phyloP scores from a whole-genome alignment of 2,797 vertebrate genomes.

The Coilia nasus region DNA sequence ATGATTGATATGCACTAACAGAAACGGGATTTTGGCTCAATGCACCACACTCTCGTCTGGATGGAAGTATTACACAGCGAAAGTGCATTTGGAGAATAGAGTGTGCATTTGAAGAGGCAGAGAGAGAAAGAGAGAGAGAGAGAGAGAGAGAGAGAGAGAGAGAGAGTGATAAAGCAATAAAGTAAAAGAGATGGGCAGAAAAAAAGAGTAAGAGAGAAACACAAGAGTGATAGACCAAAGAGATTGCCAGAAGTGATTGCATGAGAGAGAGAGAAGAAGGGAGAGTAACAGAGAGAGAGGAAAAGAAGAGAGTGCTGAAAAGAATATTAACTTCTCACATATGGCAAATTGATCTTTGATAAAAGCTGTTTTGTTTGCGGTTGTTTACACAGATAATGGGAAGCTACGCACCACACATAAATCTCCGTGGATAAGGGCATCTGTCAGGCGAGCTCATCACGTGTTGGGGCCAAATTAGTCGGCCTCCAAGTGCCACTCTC shows the following conservation, averaged over 20 bases:
- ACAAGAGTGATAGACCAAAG: not conserved
- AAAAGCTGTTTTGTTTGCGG: slow-evolving; percentile 17
- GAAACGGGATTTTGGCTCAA: slow-evolving; percentile 3
- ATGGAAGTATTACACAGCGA: not conserved
- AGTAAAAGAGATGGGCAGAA: not conserved
- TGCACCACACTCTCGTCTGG: not conserved
- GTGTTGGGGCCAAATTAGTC: not conserved
- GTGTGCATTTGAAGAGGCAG: not conserved
- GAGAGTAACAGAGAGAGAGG: slow-evolving; percentile 10
- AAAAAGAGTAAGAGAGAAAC: not conserved
- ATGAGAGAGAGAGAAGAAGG: not conserved
- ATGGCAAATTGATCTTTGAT: slow-evolving; percentile 34
- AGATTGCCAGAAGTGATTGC: not conserved
- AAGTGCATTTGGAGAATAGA: not conserved
- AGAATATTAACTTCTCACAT: slow-evolving; percentile 31
- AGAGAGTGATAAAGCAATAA: not conserved
- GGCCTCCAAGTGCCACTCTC: not conserved
- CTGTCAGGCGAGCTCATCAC: slow-evolving; percentile 40
- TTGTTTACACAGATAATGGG: slow-evolving; percentile 43
- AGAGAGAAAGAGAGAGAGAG: not conserved
- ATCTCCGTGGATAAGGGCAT: slow-evolving; percentile 47
- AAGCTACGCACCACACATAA: slow-evolving; percentile 43
- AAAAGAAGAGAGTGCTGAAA: not conserved
- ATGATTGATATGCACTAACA: slow-evolving; percentile 22
- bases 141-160: not conserved